phyloP scores from a whole-genome alignment of 2,797 vertebrate genomes.

The Microcaecilia unicolor region DNA sequence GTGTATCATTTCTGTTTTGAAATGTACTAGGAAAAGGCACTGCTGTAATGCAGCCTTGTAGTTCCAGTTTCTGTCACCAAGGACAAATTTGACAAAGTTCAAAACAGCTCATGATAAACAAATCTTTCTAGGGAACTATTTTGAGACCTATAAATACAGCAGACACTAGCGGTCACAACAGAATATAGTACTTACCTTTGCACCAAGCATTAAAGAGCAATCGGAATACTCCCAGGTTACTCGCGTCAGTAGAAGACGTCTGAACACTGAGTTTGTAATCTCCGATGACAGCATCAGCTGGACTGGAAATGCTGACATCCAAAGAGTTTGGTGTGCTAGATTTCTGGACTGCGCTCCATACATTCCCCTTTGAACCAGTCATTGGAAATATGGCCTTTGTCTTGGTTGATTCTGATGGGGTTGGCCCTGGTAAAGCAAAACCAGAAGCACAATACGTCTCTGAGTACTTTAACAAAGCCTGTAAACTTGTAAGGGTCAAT shows the following conservation, averaged over 20 bases:
- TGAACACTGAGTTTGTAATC: conserved; percentile 25
- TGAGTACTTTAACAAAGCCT: too few relatives aligned
- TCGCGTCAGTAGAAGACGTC: background rate
- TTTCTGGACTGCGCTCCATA: conserved; percentile 38
- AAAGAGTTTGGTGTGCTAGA: background rate
- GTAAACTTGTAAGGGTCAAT: too few relatives aligned
- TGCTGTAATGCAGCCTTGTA: too few relatives aligned
- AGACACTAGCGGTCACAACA: too few relatives aligned
- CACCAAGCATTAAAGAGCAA: conserved; percentile 72
- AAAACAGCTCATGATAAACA: too few relatives aligned
- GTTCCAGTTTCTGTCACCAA: too few relatives aligned
- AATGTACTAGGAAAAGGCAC: too few relatives aligned
- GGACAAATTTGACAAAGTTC: too few relatives aligned
- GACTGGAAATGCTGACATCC: conserved; percentile 32
- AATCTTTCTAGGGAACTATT: too few relatives aligned
- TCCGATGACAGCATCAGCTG: conserved; percentile 44
- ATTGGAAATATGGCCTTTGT: conserved; percentile 31
- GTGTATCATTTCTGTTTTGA: too few relatives aligned
- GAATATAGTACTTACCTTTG: conserved; percentile 31
- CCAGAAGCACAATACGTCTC: too few relatives aligned
- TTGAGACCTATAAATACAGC: too few relatives aligned
- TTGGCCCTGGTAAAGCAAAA: conserved; percentile 28
- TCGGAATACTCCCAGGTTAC: conserved; percentile 17
- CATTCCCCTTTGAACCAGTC: background rate
- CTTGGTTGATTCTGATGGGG: conserved; percentile 22